These are phyloP conservation scores for Hypotaenidia okinawae DNA, from an alignment of 2,797 vertebrate genomes.

Conservation along the genomic window DNA sequence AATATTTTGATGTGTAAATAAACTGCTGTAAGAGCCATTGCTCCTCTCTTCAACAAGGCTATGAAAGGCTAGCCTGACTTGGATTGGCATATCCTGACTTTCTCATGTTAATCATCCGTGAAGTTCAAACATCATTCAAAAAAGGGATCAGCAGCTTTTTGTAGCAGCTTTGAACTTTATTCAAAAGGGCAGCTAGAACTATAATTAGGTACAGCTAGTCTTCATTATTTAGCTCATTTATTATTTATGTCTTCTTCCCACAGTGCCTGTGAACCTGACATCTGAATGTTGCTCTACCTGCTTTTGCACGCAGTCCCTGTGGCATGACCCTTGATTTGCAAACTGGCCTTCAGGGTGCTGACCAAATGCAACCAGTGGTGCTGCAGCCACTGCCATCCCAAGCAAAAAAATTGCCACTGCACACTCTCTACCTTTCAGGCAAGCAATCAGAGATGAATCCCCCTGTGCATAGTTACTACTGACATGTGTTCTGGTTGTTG, in stretches of 20 bases:
- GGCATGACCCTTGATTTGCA: background rate
- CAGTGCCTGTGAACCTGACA: background rate
- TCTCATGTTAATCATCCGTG: background rate
- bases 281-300: background rate
- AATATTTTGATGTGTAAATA: conserved; percentile 31
- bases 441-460: background rate
- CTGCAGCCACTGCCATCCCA: background rate
- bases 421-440: background rate
- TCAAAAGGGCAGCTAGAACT: conserved; percentile 21
- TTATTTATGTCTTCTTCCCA: conserved; percentile 49
- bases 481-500: background rate
- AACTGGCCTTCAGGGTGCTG: background rate
- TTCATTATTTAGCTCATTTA: conserved; percentile 49
- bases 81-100: background rate
- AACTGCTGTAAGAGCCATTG: background rate
- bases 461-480: background rate
- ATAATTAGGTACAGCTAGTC: conserved; percentile 42
- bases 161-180: conserved; percentile 49
- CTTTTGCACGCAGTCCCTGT: background rate
- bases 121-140: conserved; percentile 16
- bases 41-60: background rate
- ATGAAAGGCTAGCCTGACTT: background rate
- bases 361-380: background rate
- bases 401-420: background rate
- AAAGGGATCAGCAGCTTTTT: background rate